These are phyloP conservation scores for Empis stercorea DNA, from an alignment of 2,888 invertebrate genomes.

Conservation along the genomic window DNA sequence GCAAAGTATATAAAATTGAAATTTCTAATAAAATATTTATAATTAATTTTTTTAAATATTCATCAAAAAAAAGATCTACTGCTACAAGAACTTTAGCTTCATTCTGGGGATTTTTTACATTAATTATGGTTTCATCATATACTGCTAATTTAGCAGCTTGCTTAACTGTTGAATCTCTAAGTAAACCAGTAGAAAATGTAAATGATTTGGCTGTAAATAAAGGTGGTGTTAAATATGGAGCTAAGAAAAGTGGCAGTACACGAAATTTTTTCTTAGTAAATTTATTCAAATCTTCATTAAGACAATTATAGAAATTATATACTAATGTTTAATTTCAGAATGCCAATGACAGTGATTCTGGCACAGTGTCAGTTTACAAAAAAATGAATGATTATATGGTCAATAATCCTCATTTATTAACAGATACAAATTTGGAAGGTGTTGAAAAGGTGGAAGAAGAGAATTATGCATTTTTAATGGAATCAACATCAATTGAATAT, in stretches of 20 bases:
- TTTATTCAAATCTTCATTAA: no score
- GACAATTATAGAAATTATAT: no score
- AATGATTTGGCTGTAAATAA: constrained; percentile 69
- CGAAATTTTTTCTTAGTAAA: constrained; percentile 55
- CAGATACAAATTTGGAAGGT: constrained; percentile 43
- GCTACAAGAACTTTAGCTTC: constrained; percentile 80
- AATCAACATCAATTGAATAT: constrained; percentile 66
- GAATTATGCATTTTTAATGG: constrained; percentile 66
- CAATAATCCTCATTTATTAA: constrained; percentile 44
- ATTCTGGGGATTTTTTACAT: constrained; percentile 80
- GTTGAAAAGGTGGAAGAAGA: constrained; percentile 38
- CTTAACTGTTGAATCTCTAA: constrained; percentile 65
- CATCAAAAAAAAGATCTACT: no score
- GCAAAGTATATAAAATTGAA: constrained; percentile 48
- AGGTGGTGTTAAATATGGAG: constrained; percentile 73
- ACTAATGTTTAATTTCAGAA: no score
- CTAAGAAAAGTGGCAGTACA: constrained; percentile 75
- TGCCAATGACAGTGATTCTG: constrained; percentile 42
- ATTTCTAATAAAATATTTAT: no score
- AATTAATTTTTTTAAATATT: no score
- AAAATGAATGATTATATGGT: constrained; percentile 73
- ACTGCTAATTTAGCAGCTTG: constrained; percentile 87
- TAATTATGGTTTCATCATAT: constrained; percentile 66
- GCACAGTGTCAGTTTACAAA: constrained; percentile 43
- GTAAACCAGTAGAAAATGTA: constrained; percentile 61